Conservation (phyloP, 2,113 vertebrate genomes). For the Oryzias woworae region DNA sequence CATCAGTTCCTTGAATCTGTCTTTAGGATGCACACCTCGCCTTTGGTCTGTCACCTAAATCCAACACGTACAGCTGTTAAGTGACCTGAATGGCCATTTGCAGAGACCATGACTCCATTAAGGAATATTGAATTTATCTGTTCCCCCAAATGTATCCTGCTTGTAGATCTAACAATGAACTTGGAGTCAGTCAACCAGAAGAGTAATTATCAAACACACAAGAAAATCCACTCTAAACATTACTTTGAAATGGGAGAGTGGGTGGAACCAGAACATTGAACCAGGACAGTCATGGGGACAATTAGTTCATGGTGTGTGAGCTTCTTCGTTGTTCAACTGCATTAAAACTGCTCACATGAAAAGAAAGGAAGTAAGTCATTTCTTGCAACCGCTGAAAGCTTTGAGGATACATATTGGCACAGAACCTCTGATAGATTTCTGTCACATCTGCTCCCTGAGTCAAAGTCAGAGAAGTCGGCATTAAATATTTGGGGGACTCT, state of each 20-base stretch:
- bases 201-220: constrained; percentile 6
- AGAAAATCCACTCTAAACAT: constrained; percentile 12
- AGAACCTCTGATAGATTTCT: constrained; percentile 1
- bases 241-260: constrained; percentile 3
- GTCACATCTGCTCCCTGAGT: neutral
- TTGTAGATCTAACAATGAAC: constrained; percentile 37
- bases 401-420: constrained; percentile 6
- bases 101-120: constrained; percentile 10
- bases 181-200: constrained; percentile 42
- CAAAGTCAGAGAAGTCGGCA: constrained; percentile 1
- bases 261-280: constrained; percentile 13
- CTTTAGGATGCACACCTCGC: too few species aligned
- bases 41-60: too few species aligned
- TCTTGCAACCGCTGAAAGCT: constrained; percentile 6
- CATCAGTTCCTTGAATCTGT: too few species aligned
- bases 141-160: constrained; percentile 12
- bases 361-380: constrained; percentile 12
- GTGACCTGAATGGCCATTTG: constrained; percentile 7
- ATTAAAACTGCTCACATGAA: neutral
- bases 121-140: constrained; percentile 17
- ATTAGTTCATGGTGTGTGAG: constrained; percentile 14
- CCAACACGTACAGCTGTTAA: neutral
- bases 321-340: constrained; percentile 9
- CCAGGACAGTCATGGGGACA: neutral
- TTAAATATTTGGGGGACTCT: neutral